These are phyloP conservation scores for Brienomyrus longianalis DNA, from an alignment of 2,113 vertebrate genomes.

Conservation along the genomic window DNA sequence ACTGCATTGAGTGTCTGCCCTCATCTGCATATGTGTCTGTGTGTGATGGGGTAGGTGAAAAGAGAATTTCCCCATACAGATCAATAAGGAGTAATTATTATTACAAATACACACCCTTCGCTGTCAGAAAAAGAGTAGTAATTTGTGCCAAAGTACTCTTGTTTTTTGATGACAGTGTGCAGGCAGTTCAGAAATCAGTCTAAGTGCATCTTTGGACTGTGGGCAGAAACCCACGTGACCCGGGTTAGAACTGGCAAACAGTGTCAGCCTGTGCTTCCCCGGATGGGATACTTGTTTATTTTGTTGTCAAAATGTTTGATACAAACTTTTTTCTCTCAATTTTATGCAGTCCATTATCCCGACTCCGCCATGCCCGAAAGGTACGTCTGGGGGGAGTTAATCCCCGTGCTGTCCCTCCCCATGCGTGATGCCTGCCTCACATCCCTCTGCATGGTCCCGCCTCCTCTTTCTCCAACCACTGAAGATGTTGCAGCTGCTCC, in stretches of 20 bases:
- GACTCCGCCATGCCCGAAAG: conserved; percentile 45
- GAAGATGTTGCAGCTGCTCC: background rate
- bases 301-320: background rate
- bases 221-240: background rate
- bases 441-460: background rate
- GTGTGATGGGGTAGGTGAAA: background rate
- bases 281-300: background rate
- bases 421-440: background rate
- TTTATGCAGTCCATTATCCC: conserved; percentile 44
- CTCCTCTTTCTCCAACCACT: background rate
- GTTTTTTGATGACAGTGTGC: too few species aligned
- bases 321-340: background rate
- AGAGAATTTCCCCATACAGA: background rate
- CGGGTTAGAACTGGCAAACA: background rate
- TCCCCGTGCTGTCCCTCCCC: background rate
- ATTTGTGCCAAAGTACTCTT: too few species aligned
- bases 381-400: conserved; percentile 31
- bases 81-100: background rate
- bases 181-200: background rate
- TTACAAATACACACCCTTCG: too few species aligned
- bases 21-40: background rate
- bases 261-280: background rate
- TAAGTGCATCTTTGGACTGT: background rate
- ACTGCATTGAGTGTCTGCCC: background rate
- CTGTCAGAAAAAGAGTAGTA: too few species aligned